A percentile compares a stretch with the other conserved stretches of the same genome.
These are phyloP conservation scores for Ornithorhynchus anatinus DNA, from an alignment of 2,113 vertebrate species.

Conservation along the genomic window DNA sequence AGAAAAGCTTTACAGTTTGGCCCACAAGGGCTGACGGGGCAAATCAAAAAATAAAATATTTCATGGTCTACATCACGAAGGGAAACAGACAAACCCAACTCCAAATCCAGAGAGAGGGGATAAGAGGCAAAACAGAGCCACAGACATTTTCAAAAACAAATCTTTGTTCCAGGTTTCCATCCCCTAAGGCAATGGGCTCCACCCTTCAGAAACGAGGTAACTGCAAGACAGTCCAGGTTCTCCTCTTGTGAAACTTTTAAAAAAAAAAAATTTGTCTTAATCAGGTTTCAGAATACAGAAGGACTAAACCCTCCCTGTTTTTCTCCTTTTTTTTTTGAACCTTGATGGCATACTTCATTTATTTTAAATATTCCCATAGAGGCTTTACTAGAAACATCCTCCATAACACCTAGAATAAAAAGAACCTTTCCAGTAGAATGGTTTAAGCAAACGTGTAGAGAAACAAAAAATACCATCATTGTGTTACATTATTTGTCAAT, in stretches of 20 bases:
- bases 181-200: conserved; percentile 1
- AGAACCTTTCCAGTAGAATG: neutral
- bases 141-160: conserved; percentile 38
- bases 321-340: too few species aligned
- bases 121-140: conserved; percentile 6
- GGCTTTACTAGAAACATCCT: neutral
- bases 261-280: too few species aligned
- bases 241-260: neutral
- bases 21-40: neutral
- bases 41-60: neutral
- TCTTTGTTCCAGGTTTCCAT: conserved; percentile 33
- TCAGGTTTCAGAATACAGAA: neutral
- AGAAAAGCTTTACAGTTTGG: fast-evolving
- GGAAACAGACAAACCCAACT: conserved; percentile 4
- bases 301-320: neutral
- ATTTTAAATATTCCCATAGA: neutral
- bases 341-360: too few species aligned
- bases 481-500: neutral
- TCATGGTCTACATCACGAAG: conserved; percentile 11
- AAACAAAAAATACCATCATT: neutral
- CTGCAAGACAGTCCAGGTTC: neutral
- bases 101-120: neutral
- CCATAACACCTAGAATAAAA: neutral
- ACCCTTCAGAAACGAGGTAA: neutral
- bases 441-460: neutral